These are phyloP conservation scores for Magallana gigas DNA, from an alignment of 1,140 invertebrate genomes.

Conservation along the genomic window DNA sequence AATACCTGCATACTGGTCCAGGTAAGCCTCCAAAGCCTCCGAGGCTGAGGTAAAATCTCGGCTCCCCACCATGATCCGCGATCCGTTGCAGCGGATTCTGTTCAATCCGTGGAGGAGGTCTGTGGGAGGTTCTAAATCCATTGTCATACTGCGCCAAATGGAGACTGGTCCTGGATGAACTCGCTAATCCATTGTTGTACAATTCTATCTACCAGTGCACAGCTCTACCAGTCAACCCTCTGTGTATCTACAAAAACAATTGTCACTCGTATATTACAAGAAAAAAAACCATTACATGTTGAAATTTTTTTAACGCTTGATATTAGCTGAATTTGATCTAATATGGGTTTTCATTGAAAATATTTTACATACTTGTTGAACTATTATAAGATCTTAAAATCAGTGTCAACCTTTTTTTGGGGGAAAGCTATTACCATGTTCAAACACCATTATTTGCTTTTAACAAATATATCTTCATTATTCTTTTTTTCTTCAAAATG, in stretches of 20 bases:
- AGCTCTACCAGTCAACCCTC: neutral
- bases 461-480: too few relatives aligned
- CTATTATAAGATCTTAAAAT: too few relatives aligned
- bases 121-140: conserved; percentile 36
- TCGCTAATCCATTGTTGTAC: neutral
- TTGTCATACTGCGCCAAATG: neutral
- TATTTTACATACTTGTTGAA: too few relatives aligned
- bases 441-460: too few relatives aligned
- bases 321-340: too few relatives aligned
- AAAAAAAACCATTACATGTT: too few relatives aligned
- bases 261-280: too few relatives aligned
- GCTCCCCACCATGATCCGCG: conserved; percentile 60
- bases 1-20: conserved; percentile 60
- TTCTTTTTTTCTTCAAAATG: too few relatives aligned
- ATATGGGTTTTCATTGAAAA: too few relatives aligned
- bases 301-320: too few relatives aligned
- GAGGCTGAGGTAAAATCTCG: conserved; percentile 66
- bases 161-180: neutral
- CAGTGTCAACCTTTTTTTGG: neutral
- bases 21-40: conserved; percentile 67
- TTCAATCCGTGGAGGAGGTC: conserved; percentile 22
- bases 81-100: conserved; percentile 60
- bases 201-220: neutral
- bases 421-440: neutral
- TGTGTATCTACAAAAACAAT: neutral